Evolutionary conservation across 2,888 invertebrate genomes (phyloP).

Genomic region (Agapostemon virescens): DNA sequence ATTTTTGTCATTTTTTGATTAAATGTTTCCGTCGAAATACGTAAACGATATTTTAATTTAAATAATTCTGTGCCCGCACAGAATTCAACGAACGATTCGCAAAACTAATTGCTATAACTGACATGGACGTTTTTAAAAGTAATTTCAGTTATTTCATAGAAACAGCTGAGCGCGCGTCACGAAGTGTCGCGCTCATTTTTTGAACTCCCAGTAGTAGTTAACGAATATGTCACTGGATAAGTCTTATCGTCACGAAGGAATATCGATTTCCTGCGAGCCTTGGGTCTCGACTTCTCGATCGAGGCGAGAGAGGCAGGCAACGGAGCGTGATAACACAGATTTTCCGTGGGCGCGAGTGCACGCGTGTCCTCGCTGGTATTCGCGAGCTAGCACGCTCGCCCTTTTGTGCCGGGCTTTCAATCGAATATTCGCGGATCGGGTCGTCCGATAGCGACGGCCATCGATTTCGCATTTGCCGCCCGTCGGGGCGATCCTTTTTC

Average conservation of each 20-base stretch:
- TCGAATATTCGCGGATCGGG: slow-evolving; percentile 45
- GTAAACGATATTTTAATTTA: too few relatives aligned
- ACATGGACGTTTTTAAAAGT: background rate
- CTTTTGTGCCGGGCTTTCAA: slow-evolving; percentile 42
- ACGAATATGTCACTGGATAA: slow-evolving; percentile 6
- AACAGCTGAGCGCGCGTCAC: background rate
- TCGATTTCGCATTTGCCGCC: slow-evolving; percentile 40
- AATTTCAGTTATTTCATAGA: too few relatives aligned
- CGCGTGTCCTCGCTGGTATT: slow-evolving; percentile 1
- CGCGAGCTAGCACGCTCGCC: slow-evolving; percentile 22
- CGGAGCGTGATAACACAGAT: slow-evolving; percentile 33
- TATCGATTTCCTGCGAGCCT: slow-evolving; percentile 21
- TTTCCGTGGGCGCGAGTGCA: slow-evolving; percentile 21
- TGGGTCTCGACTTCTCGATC: slow-evolving; percentile 29
- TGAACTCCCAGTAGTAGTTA: background rate
- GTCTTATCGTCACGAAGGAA: background rate
- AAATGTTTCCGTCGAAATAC: too few relatives aligned
- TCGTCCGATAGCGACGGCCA: slow-evolving; percentile 36
- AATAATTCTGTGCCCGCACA: too few relatives aligned
- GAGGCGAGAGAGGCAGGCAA: slow-evolving; percentile 6
- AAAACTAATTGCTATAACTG: too few relatives aligned
- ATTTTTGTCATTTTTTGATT: too few relatives aligned
- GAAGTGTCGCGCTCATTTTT: background rate
- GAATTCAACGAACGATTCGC: too few relatives aligned
- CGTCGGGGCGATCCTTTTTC: slow-evolving; percentile 3